phyloP scores from a whole-genome alignment of 2,797 vertebrate species.

The Onychomys arenicola region DNA sequence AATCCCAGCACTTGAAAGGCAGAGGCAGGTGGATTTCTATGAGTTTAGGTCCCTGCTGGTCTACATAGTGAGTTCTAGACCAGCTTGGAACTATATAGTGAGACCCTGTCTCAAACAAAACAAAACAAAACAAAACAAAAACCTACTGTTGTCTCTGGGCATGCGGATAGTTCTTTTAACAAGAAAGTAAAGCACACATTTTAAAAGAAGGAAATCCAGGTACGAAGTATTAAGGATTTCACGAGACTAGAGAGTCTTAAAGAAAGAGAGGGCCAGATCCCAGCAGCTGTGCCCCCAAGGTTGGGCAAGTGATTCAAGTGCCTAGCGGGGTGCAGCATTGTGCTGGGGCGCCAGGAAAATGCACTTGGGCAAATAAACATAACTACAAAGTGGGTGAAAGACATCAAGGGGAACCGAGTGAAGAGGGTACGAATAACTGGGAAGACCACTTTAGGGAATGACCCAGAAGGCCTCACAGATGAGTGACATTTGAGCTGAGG shows the following conservation, averaged over 20 bases:
- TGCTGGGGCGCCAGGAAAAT: neutral
- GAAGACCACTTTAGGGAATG: neutral
- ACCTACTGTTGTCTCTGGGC: neutral
- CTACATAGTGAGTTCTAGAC: neutral
- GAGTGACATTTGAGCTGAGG: slow-evolving; percentile 55
- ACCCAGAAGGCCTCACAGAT: slow-evolving; percentile 24
- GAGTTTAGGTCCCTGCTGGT: neutral
- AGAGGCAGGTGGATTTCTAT: neutral
- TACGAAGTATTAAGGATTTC: slow-evolving; percentile 15
- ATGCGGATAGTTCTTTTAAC: neutral
- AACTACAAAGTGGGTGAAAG: neutral
- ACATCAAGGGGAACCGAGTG: slow-evolving; percentile 32
- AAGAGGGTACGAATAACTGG: neutral
- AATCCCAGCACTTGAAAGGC: neutral
- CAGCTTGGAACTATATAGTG: neutral
- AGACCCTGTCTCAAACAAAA: neutral
- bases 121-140: neutral
- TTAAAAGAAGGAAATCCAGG: slow-evolving; percentile 54
- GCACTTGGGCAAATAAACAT: neutral
- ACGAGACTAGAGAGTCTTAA: neutral
- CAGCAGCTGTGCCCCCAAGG: neutral
- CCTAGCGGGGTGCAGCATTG: neutral
- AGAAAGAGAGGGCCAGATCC: neutral
- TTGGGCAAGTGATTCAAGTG: neutral
- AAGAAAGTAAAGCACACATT: slow-evolving; percentile 20